A percentile compares a stretch with the other conserved stretches of the same genome.
Evolutionary conservation across 2,888 invertebrate species (phyloP).

Genomic region (Dorcus parallelipipedus): DNA sequence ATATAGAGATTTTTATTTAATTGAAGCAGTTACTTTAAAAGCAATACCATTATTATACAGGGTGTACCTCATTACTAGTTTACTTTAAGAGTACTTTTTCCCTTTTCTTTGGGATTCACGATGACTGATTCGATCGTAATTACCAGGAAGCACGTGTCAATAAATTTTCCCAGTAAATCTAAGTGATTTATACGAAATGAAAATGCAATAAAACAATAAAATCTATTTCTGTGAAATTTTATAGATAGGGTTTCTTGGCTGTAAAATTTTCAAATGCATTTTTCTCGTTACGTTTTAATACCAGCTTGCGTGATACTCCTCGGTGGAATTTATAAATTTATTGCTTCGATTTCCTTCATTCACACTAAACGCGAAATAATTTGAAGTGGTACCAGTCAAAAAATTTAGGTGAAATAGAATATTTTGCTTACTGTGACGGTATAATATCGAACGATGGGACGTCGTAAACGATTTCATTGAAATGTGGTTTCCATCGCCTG

Average conservation of each 20-base stretch:
- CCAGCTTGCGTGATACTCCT: conserved; percentile 6
- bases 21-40: too few relatives aligned
- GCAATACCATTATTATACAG: too few relatives aligned
- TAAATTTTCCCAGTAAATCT: neutral
- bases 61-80: too few relatives aligned
- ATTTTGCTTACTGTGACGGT: too few relatives aligned
- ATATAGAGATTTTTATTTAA: too few relatives aligned
- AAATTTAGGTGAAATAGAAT: too few relatives aligned
- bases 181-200: neutral
- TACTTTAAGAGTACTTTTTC: too few relatives aligned
- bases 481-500: neutral
- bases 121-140: neutral
- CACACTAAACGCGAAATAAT: too few relatives aligned
- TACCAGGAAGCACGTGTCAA: neutral
- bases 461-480: neutral
- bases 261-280: conserved; percentile 7
- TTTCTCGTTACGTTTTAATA: conserved; percentile 4
- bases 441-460: too few relatives aligned
- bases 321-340: conserved; percentile 9
- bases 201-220: neutral
- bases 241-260: conserved; percentile 6
- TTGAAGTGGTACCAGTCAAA: too few relatives aligned
- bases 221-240: conserved; percentile 12
- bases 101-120: neutral
- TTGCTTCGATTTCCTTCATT: neutral